phyloP scores from a whole-genome alignment of 2,113 vertebrate genomes.

The Ochotona curzoniae region DNA sequence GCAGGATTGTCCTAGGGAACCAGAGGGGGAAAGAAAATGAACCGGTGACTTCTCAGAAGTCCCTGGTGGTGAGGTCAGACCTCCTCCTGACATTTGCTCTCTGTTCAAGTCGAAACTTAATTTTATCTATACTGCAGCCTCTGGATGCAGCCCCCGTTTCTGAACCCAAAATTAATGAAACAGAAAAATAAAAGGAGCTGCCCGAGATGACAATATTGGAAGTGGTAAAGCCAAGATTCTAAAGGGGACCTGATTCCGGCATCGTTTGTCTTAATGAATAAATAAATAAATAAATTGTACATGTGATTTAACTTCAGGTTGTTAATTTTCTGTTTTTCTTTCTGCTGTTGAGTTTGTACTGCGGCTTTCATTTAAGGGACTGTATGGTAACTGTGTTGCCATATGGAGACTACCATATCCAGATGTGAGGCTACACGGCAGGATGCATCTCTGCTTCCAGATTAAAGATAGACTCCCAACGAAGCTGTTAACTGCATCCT shows the following conservation, averaged over 20 bases:
- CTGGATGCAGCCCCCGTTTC: background rate
- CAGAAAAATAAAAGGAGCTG: background rate
- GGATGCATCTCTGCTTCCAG: too few relatives aligned
- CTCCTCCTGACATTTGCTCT: background rate
- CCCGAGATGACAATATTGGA: background rate
- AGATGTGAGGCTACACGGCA: too few relatives aligned
- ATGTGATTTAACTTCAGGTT: too few relatives aligned
- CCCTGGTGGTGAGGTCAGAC: rapidly evolving
- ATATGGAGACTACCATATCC: too few relatives aligned
- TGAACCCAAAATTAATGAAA: background rate
- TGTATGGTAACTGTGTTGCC: too few relatives aligned
- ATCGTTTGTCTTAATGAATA: background rate
- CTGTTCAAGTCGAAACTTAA: background rate
- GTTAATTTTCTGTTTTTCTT: too few relatives aligned
- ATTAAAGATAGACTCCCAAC: too few relatives aligned
- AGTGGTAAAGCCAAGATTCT: background rate
- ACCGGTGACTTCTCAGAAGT: background rate
- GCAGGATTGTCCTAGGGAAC: too few relatives aligned
- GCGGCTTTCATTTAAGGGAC: too few relatives aligned
- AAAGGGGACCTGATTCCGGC: background rate
- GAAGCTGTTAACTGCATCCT: too few relatives aligned
- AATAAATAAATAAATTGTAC: too few relatives aligned
- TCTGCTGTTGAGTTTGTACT: too few relatives aligned
- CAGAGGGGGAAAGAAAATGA: background rate
- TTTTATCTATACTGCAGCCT: background rate